Conservation (phyloP, 1,140 invertebrate species). For the Battus philenor region DNA sequence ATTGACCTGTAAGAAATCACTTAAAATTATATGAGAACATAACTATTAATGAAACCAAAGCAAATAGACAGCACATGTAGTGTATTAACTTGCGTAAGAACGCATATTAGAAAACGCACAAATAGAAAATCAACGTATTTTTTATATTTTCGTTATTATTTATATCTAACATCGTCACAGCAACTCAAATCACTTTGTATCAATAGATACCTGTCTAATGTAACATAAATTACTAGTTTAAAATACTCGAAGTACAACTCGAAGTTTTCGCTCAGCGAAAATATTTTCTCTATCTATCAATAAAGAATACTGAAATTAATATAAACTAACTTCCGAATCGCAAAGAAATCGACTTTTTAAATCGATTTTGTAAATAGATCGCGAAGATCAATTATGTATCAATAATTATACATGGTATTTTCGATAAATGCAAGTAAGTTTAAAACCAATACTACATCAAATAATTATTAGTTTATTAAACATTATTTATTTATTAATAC, state of each 20-base stretch:
- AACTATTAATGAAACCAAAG: constrained; percentile 15
- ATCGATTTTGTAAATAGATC: constrained; percentile 12
- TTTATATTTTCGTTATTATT: constrained; percentile 21
- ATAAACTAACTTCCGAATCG: constrained; percentile 34
- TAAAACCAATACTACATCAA: not conserved
- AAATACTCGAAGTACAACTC: constrained; percentile 32
- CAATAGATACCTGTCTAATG: constrained; percentile 47
- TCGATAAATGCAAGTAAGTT: constrained; percentile 12
- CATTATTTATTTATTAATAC: too few species aligned
- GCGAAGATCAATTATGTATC: constrained; percentile 9
- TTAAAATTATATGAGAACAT: constrained; percentile 22
- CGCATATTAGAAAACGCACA: constrained; percentile 12
- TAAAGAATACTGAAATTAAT: constrained; percentile 52
- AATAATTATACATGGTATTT: constrained; percentile 4
- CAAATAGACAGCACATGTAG: constrained; percentile 12
- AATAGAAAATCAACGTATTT: constrained; percentile 22
- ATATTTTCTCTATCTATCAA: constrained; percentile 46
- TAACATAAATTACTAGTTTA: constrained; percentile 42
- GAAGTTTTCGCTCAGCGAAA: constrained; percentile 55
- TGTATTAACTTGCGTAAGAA: not conserved
- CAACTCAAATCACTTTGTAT: constrained; percentile 67
- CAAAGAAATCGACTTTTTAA: constrained; percentile 26
- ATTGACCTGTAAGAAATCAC: constrained; percentile 33
- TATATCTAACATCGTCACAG: constrained; percentile 51
- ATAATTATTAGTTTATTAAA: too few species aligned